Base-by-base conservation (phyloP, 2,797 vertebrate genomes). In the Sardinella longiceps region DNA sequence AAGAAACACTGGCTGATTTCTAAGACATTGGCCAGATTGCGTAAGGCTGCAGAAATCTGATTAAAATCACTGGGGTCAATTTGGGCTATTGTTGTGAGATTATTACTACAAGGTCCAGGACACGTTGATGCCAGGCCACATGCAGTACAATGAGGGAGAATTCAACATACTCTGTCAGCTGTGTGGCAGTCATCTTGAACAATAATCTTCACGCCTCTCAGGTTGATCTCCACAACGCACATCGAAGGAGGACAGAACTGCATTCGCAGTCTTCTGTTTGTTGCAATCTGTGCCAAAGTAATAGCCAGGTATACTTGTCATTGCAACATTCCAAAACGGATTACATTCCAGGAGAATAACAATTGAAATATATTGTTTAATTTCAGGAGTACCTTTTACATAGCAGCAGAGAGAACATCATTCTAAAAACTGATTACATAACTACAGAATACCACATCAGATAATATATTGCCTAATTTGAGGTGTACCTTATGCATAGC, bases 401-500 rank as follows among this genome's bases (percentile, higher is more conserved):
- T 99, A 28, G 98, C 98, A 0, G 97, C 96, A 83, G 97, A 97
- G 46, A 99, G 94, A 89, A 99, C 97, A 3, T 97, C 96, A 0
- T 97, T 98, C 87, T n/a, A n/a, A n/a, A n/a, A n/a, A n/a, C n/a
- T n/a, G n/a, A n/a, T n/a, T n/a, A n/a, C n/a, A n/a, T n/a, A n/a
- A n/a, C n/a, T n/a, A n/a, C n/a, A n/a, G n/a, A n/a, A n/a, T n/a
- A n/a, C n/a, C n/a, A n/a, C n/a, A n/a, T n/a, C n/a, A n/a, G n/a
- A n/a, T n/a, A n/a, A n/a, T n/a, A n/a, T n/a, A n/a, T n/a, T n/a
- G n/a, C n/a, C n/a, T n/a, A n/a, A n/a, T n/a, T n/a, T 60, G 37
- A 81, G n/a, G 11, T n/a, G 23, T 94, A 99, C 98, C 97, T 99
- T 99, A 90, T 98, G 97, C 97, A 99, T 99, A 28, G 98, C 98